Evolutionary conservation across 1,140 invertebrate genomes (phyloP), one percentile per base, ranked within the genome.

Genomic region (Lethrus apterus): DNA sequence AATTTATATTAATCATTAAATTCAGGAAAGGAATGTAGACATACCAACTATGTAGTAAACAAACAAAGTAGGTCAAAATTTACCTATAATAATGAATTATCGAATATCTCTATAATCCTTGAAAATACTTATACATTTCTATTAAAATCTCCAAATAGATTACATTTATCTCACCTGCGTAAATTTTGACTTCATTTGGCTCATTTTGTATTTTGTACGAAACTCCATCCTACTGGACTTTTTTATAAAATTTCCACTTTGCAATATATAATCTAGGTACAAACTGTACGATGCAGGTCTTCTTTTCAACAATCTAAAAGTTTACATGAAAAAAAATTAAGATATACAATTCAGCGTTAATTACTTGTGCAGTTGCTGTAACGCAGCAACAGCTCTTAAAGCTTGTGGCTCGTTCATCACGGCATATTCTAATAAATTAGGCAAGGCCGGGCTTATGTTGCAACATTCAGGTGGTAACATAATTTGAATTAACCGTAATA

Each of bases 401-500:
- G 91, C 90, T 60, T 84, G 81, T 35, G 84, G 83, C 50, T 80
- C 77, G 2, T 80, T 81, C 15, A 74, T 74, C n/a, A 84, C 80
- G 7, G 88, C 88, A 53, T 87, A 79, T 1, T 82, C 75, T 48
- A 94, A 68, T 11, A 96, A 68, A 46, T 80, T 79, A 1, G 91
- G 89, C 42, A 94, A 69, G 3, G 88, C 81, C 4, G 91, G 85
- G 24, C 81, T 84, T 19, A 87, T 72, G 60, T 86, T 81, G 61
- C 81, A 86, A 52, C 88, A 84, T 60, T 93, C 89, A 7, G 84
- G 75, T 20, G 92, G 91, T 50, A 95, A 68, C 26, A 90, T 75
- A 11, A 79, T 75, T 62, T 91, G 86, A 55, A 89, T 82, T 56
- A 95, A 72, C 67, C 93, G 86, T 42, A 95, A 65, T 21, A 96